Base-by-base conservation (phyloP, 2,888 invertebrate species). In the Cerastis leucographa region DNA sequence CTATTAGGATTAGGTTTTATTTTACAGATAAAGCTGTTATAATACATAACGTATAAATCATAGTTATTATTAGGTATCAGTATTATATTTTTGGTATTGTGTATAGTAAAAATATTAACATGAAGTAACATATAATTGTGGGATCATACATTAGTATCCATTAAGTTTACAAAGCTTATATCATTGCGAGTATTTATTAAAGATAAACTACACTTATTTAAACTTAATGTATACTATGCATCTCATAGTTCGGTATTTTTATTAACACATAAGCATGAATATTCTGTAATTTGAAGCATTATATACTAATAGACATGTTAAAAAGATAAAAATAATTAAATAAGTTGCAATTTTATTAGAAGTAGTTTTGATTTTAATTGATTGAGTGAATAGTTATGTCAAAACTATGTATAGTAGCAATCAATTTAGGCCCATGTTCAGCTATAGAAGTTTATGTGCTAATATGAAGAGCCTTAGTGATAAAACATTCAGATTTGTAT, bases 61-160 rank as follows among this genome's bases (percentile, higher is more conserved):
- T 69, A 74, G 49, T 71, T 59, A 70, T 66, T 76, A 69, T 76
- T 77, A 78, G 80, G 68, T 85, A 78, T 73, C 35, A 56, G 51
- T 65, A 78, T 75, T 76, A 82, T 86, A 84, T 84, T 85, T 78
- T 83, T 78, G 69, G 84, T 87, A 78, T 82, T 78, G 77, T 88
- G 86, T 86, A 85, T 74, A 83, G 85, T 88, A 87, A 89, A 87
- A 88, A 81, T 76, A 90, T 91, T 92, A 92, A 92, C 92, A 90
- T 77, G 71, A 85, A 83, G 85, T 90, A 87, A 89, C 85, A 88
- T 80, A 80, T 78, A 77, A 81, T 78, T 76, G 80, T 85, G 87
- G 88, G 88, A 80, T 82, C 89, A 89, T 89, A 86, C 65, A 81
- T 91, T 90, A 90, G 75, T 91, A 88, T 90, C 76, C 90, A 91